Evolutionary conservation across 2,888 invertebrate species (phyloP).

Genomic region (Vanessa cardui): DNA sequence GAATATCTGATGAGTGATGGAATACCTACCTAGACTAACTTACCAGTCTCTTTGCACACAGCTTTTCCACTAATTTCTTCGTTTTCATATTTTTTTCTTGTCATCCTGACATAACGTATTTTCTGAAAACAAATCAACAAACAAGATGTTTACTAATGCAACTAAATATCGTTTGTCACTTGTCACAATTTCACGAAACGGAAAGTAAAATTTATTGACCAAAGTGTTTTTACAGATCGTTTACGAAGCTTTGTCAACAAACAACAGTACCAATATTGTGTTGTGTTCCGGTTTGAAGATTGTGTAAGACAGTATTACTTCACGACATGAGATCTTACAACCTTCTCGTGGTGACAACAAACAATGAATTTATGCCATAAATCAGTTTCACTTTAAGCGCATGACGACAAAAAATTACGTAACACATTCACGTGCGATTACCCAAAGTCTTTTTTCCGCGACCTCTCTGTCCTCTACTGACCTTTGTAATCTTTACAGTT

Average conservation of each 20-base stretch:
- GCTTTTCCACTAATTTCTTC: too few relatives aligned
- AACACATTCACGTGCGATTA: not conserved
- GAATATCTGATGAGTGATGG: too few relatives aligned
- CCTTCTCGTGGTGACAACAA: too few relatives aligned
- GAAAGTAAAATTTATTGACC: not conserved
- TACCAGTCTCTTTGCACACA: too few relatives aligned
- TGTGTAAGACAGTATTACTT: too few relatives aligned
- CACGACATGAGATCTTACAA: too few relatives aligned
- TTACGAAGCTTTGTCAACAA: not conserved
- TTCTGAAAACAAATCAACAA: not conserved
- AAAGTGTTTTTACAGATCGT: not conserved
- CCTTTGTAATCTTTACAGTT: slow-evolving; percentile 2
- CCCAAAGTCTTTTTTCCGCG: not conserved
- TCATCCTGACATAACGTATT: not conserved
- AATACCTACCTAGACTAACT: too few relatives aligned
- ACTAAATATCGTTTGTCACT: not conserved
- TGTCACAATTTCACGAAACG: not conserved
- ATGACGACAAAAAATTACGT: not conserved
- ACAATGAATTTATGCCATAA: not conserved
- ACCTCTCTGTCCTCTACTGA: slow-evolving; percentile 2
- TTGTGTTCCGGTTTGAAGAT: too few relatives aligned
- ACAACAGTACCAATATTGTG: too few relatives aligned
- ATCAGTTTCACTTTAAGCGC: not conserved
- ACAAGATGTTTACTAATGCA: not conserved
- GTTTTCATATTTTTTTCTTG: too few relatives aligned